Evolutionary conservation across 1,140 invertebrate species (phyloP), one percentile per base, ranked within the genome.

Genomic region (Amphibalanus amphitrite): DNA sequence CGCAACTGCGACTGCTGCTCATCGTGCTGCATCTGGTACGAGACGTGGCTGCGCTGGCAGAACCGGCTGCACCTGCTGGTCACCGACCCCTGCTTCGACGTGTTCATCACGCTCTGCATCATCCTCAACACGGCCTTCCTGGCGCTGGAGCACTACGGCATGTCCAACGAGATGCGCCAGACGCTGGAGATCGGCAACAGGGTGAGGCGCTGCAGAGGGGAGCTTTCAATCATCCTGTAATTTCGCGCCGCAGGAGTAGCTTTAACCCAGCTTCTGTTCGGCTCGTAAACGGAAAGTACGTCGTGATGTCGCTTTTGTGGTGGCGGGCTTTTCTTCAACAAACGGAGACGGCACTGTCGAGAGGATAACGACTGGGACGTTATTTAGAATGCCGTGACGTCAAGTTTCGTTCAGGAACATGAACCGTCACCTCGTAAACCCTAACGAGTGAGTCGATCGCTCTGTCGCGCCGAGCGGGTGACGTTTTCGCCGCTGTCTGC

Each of bases 121-220:
- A 87, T 94, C 70, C 79, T 93, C 70, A 95, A 95, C 80, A 95
- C 91, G 64, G 86, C 90, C 72, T 93, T 94, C 78, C 83, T 95
- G 69, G 91, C 92, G 26, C 83, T 91, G 80, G 92, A 95, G 79
- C 92, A 94, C 81, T 90, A 94, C 78, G 91, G 91, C 33, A 93
- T 93, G 90, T 73, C 76, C 10, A 88, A 90, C 77, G 87, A 86
- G 73, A 86, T 93, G 76, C 86, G 89, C 73, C 85, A 87, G 78
- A 87, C 89, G 68, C 84, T 93, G 77, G 90, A 92, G 82, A 87
- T 92, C 81, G 92, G 91, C 77, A 94, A 94, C 82, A 92, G 93
- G 85, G 92, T 90, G 47, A 59, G 20, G 6, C 10, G 1, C 23
- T 20, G 10, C 6, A 59, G 20, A 20, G 1, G 23, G 10, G 6